phyloP scores from a whole-genome alignment of 2,888 invertebrate genomes.

The Leucozona laternaria region DNA sequence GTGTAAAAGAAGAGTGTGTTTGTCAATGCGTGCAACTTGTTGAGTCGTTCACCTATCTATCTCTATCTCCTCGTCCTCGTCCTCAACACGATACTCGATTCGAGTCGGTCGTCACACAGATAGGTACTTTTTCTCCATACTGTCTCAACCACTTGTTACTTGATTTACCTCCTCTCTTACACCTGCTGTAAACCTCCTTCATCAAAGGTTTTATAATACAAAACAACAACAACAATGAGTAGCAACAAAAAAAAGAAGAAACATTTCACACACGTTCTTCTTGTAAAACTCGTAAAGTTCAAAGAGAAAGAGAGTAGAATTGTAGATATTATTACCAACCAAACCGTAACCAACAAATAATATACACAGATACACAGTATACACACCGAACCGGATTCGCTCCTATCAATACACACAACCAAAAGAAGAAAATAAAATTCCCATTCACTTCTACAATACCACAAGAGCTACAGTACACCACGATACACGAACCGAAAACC shows the following conservation, averaged over 20 bases:
- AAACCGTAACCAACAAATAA: constrained; percentile 26
- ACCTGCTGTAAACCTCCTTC: constrained; percentile 14
- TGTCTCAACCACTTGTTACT: constrained; percentile 70
- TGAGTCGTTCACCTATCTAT: constrained; percentile 76
- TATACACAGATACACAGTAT: constrained; percentile 1
- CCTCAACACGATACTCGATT: constrained; percentile 4
- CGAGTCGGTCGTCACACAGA: constrained; percentile 32
- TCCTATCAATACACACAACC: constrained; percentile 35
- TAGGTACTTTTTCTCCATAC: constrained; percentile 63
- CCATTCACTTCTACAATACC: constrained; percentile 64
- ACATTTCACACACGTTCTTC: constrained; percentile 61
- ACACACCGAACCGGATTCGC: constrained; percentile 66
- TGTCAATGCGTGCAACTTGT: constrained; percentile 73
- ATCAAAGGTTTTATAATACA: not conserved
- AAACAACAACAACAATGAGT: constrained; percentile 7
- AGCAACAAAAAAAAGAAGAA: constrained; percentile 5
- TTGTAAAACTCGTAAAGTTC: constrained; percentile 66
- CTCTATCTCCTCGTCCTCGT: constrained; percentile 20
- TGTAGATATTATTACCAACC: constrained; percentile 38
- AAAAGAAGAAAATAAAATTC: constrained; percentile 63
- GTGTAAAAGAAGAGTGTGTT: constrained; percentile 37
- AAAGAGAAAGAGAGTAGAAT: constrained; percentile 66
- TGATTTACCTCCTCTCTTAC: constrained; percentile 31
- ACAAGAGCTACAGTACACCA: constrained; percentile 3
- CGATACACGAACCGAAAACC: constrained; percentile 36